Evolutionary conservation across 2,797 vertebrate species (phyloP), one percentile per base, ranked within the genome.

Genomic region (Chelmon rostratus): DNA sequence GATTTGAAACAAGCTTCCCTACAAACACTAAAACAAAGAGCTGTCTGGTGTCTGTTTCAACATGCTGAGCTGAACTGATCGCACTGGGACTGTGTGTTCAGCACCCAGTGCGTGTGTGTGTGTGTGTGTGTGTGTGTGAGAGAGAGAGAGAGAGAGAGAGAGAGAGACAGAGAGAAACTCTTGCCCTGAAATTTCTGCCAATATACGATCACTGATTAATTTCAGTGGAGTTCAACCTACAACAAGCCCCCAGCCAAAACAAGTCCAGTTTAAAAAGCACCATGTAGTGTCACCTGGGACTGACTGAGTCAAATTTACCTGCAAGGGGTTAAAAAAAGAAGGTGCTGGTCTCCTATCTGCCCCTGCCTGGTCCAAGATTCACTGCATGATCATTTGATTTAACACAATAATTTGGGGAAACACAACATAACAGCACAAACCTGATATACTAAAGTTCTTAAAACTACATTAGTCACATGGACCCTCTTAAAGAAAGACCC

Each of bases 21-120:
- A 68, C 65, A 73, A 82, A 76, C 74, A 80, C 76, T 76, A 78
- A 79, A 86, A 88, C 78, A 88, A 86, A 81, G 78, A 70, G 69
- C 47, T 49, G 75, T 50, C 78, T 71, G 67, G 84, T 75, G 73
- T 88, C 69, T 76, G 73, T 88, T 84, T 82, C 68, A 76, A 79
- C 65, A 67, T 10, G 63, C 79, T 73, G 79, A 76, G 76, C 73
- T 64, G 65, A 78, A 40, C 64, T 52, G 68, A 68, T 73, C 78
- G 0, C 57, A 11, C 35, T 50, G 79, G 50, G 68, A 68, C 46
- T 73, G 63, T 72, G 49, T 59, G 1, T 70, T 76, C 61, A 71
- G 59, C 38, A 71, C 75, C 25, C 7, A 9, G 6, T 23, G 49
- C 31, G 28, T 72, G 33, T 47, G 68, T 59, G 50, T 42, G 44